Evolutionary conservation across 2,888 invertebrate genomes (phyloP).

Genomic region (Latrodectus elegans): DNA sequence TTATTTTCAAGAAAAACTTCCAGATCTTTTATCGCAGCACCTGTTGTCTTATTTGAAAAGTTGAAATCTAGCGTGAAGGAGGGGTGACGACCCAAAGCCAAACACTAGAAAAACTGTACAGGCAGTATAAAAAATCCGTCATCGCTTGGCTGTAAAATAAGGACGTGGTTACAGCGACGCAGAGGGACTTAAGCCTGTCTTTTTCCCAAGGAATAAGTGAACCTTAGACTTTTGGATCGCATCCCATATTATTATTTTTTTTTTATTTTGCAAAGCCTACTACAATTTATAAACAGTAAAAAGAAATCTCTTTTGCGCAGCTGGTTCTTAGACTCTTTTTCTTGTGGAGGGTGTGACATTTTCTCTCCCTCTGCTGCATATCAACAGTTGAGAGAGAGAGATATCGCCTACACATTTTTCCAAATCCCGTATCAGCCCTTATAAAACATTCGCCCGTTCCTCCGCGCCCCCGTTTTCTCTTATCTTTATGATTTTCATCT

Average conservation of each 20-base stretch:
- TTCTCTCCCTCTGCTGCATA: constrained; percentile 35
- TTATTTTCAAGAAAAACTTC: not conserved
- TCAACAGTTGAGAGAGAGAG: constrained; percentile 43
- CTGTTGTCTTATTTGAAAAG: not conserved
- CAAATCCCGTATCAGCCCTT: constrained; percentile 53
- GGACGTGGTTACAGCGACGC: not conserved
- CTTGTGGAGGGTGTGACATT: constrained; percentile 48
- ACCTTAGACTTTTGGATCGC: not conserved
- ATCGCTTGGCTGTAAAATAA: constrained; percentile 8
- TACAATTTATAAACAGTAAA: constrained; percentile 34
- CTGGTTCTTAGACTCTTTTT: constrained; percentile 45
- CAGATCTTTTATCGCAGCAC: constrained; percentile 13
- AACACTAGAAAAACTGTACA: constrained; percentile 10
- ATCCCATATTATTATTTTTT: not conserved
- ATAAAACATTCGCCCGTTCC: constrained; percentile 46
- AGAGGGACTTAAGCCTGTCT: not conserved
- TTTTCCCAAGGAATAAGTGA: constrained; percentile 16
- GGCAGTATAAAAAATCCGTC: constrained; percentile 39
- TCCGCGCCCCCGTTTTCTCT: constrained; percentile 40
- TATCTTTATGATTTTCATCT: constrained; percentile 17
- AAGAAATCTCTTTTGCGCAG: constrained; percentile 30
- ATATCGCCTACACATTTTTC: constrained; percentile 59
- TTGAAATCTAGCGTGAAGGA: not conserved
- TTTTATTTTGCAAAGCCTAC: constrained; percentile 5
- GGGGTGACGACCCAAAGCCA: constrained; percentile 22